Evolutionary conservation across 2,888 invertebrate genomes (phyloP), one percentile per base, ranked within the genome.

Genomic region (Chelonus formosanus): DNA sequence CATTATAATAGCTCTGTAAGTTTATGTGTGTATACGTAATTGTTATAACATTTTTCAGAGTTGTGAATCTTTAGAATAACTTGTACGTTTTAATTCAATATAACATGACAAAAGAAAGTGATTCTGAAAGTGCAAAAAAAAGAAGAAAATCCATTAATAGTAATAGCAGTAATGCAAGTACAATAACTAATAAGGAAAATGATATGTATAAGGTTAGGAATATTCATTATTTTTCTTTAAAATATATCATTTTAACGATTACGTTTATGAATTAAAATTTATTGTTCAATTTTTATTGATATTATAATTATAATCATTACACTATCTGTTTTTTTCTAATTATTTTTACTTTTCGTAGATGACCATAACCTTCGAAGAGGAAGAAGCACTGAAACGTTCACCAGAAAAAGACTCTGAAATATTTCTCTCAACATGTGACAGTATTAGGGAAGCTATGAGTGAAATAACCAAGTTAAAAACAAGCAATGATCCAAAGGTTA

Each of bases 361-460:
- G 79, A 90, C 90, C 35, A 89, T 91, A 43, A 88, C 88, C 67
- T 90, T 89, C 76, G 94, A 94, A 83, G 93, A 93, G 80, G 86
- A 89, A 35, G 93, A 93, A 85, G 91, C 93, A 1, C 85, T 87
- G 60, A 83, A 86, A 59, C 85, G 93, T 53, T 87, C 90, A 50
- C 88, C 91, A 1, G 89, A 90, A 59, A 87, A 88, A 72, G 94
- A 94, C 85, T 88, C 91, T 2, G 82, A 85, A 69, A 85, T 89
- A 32, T 93, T 91, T 77, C 87, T 89, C 73, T 87, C 89, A 67
- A 89, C 90, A 34, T 93, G 93, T 79, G 88, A 89, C 68, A 89
- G 90, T 71, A 88, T 95, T 47, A 87, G 91, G 55, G 86, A 88
- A 69, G 83, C 90, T 8, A 89, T 95, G 84, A 85, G 86, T 54